Evolutionary conservation across 1,140 invertebrate genomes (phyloP), one percentile per base, ranked within the genome.

Genomic region (Heterodera schachtii): DNA sequence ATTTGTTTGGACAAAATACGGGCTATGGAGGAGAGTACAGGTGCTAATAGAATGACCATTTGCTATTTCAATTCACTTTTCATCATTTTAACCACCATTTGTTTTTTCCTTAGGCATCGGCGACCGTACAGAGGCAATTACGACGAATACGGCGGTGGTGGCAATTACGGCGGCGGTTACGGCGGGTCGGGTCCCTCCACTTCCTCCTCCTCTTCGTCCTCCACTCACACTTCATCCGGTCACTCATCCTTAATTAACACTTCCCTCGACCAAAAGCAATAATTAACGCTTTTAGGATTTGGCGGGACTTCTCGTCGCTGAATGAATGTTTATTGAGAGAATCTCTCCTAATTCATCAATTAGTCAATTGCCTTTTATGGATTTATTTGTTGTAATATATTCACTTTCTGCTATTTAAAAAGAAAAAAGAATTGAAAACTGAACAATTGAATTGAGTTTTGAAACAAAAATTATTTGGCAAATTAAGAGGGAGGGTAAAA

Each of bases 251-350:
- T 6, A n/a, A 83, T 67, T 41, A 84, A 83, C 47, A 73, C 1
- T 69, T 83, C 78, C 46, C 8, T 79, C 3, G 85, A 78, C 83
- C 49, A 5, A 3, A 84, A 46, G 19, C 43, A n/a, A 44, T 3
- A 70, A 78, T 70, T 77, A 11, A 67, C 67, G 7, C 81, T 82
- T 84, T 75, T 60, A 84, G 83, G 85, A 1, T 86, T 86, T 71
- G 85, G 84, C 47, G 85, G 85, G 21, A 86, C 85, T 41, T 52
- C 79, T 7, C 46, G 81, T 73, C 79, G 81, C 41, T 82, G 49
- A 81, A 31, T 46, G 31, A 5, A 52, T 16, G 57, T 19, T 64
- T 19, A 64, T 19, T 46, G 41, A 6, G 69, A 6, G 69, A 43
- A 31, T 71, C 69, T 71, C 21, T 5, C 31, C 69, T 31, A 19